These are phyloP conservation scores for Vireo griseus DNA, from an alignment of 2,797 vertebrate genomes.

Conservation along the genomic window DNA sequence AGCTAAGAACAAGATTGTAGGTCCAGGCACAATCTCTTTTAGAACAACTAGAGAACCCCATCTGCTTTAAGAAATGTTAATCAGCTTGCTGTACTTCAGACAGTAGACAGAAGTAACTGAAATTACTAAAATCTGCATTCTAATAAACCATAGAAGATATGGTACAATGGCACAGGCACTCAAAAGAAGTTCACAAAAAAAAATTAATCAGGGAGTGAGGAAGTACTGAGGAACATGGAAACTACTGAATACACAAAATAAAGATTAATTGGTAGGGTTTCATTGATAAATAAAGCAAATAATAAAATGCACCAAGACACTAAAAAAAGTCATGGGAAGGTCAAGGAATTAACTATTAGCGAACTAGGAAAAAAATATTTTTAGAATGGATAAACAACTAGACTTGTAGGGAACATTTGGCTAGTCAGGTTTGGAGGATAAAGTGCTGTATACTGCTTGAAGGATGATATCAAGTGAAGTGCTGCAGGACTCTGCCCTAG, in stretches of 20 bases:
- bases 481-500: background rate
- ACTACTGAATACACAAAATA: background rate
- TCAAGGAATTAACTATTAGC: background rate
- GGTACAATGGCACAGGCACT: background rate
- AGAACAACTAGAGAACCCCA: background rate
- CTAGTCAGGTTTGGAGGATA: background rate
- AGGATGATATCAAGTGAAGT: background rate
- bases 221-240: background rate
- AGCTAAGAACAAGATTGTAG: background rate
- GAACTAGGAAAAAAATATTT: background rate
- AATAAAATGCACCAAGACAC: background rate
- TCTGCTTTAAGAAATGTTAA: background rate
- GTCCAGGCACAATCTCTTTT: background rate
- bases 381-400: background rate
- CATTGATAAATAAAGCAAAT: background rate
- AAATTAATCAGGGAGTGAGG: background rate
- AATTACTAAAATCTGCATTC: background rate
- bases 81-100: background rate
- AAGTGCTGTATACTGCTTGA: background rate
- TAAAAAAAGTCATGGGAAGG: background rate
- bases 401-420: background rate
- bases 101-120: background rate
- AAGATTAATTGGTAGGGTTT: background rate
- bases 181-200: background rate
- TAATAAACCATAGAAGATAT: background rate